These are phyloP conservation scores for Lithophane leautieri DNA, from an alignment of 2,888 invertebrate genomes.

Conservation along the genomic window DNA sequence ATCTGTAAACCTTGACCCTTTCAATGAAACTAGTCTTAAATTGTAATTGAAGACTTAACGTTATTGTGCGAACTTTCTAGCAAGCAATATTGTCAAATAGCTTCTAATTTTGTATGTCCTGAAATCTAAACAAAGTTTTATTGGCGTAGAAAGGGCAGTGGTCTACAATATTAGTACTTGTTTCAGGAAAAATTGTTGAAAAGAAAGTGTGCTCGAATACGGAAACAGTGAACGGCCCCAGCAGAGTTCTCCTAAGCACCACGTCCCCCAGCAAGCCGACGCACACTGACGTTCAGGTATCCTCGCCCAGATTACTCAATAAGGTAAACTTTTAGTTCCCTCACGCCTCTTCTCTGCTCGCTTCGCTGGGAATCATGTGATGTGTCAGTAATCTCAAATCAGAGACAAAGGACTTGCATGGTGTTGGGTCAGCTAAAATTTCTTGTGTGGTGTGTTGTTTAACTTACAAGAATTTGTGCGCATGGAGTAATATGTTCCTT, in stretches of 20 bases:
- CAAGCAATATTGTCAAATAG: neutral
- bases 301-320: slow-evolving; percentile 89
- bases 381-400: slow-evolving; percentile 51
- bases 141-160: neutral
- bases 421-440: slow-evolving; percentile 36
- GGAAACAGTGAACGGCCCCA: slow-evolving; percentile 85
- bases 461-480: slow-evolving; percentile 9
- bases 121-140: neutral
- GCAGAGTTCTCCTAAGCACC: slow-evolving; percentile 82
- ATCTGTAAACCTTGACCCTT: slow-evolving; percentile 32
- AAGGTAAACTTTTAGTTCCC: slow-evolving; percentile 88
- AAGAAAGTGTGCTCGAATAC: slow-evolving; percentile 91
- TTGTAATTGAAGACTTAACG: neutral
- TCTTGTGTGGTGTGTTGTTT: slow-evolving; percentile 24
- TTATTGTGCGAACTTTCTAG: neutral
- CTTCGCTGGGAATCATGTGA: slow-evolving; percentile 78
- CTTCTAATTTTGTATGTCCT: neutral
- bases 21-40: neutral
- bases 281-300: slow-evolving; percentile 89
- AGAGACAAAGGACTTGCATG: slow-evolving; percentile 54
- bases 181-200: slow-evolving; percentile 92
- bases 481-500: neutral
- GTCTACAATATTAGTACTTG: slow-evolving; percentile 33
- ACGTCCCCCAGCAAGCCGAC: slow-evolving; percentile 79
- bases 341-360: slow-evolving; percentile 73